Conservation (phyloP, 2,797 vertebrate genomes). For the Diceros bicornis region DNA sequence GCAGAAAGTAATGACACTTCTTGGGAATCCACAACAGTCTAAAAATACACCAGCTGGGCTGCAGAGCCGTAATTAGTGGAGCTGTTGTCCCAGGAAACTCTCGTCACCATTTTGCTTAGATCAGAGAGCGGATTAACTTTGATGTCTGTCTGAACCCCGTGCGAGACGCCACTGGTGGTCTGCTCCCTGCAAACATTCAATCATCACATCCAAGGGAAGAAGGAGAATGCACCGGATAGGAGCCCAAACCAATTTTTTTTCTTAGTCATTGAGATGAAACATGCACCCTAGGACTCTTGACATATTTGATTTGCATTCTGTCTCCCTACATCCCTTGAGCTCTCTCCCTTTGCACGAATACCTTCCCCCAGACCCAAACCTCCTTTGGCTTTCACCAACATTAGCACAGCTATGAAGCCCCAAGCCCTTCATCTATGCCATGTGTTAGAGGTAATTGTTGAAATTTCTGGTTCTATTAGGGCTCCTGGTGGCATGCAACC, state of each 20-base stretch:
- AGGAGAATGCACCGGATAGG: conserved; percentile 9
- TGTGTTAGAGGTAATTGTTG: background rate
- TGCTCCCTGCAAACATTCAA: conserved; percentile 76
- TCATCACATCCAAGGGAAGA: conserved; percentile 72
- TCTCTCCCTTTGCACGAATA: background rate
- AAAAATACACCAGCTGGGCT: conserved; percentile 72
- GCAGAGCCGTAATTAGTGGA: conserved; percentile 77
- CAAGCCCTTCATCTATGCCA: background rate
- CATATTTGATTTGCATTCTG: conserved; percentile 58
- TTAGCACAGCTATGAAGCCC: background rate
- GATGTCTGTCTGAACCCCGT: conserved; percentile 81
- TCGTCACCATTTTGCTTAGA: conserved; percentile 83
- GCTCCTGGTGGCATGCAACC: background rate
- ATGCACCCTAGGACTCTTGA: conserved; percentile 66
- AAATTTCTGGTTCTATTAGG: conserved; percentile 37
- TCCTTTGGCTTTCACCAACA: conserved; percentile 61
- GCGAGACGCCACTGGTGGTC: conserved; percentile 68
- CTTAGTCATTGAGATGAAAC: conserved; percentile 81
- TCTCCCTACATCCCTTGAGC: background rate
- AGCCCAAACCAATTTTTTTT: conserved; percentile 67
- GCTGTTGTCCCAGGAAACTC: conserved; percentile 78
- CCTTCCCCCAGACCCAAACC: background rate
- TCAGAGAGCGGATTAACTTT: conserved; percentile 84
- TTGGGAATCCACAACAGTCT: conserved; percentile 69
- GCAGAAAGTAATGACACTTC: conserved; percentile 7